These are phyloP conservation scores for Helarctos malayanus DNA, from an alignment of 2,797 vertebrate species.

Conservation along the genomic window DNA sequence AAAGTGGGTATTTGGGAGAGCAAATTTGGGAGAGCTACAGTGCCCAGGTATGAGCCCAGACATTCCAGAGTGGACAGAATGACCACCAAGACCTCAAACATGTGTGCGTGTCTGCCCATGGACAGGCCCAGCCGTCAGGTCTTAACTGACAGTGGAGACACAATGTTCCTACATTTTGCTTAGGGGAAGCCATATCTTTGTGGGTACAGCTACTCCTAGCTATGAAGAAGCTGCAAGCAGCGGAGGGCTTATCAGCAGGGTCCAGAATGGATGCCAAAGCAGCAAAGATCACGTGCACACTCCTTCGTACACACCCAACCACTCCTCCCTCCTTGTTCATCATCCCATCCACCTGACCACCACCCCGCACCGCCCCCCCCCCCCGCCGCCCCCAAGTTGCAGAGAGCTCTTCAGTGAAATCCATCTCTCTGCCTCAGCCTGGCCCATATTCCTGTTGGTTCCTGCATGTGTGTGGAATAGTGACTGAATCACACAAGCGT, in stretches of 20 bases:
- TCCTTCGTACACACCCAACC: not conserved
- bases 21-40: not conserved
- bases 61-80: not conserved
- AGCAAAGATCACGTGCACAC: not conserved
- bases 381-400: not conserved
- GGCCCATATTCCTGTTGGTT: not conserved
- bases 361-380: not conserved
- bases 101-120: not conserved
- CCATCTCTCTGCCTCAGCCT: not conserved
- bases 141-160: slow-evolving; percentile 36
- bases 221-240: not conserved
- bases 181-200: not conserved
- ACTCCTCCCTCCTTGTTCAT: not conserved
- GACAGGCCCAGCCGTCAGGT: not conserved
- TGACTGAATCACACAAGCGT: not conserved
- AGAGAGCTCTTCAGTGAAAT: not conserved
- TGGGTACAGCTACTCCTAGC: not conserved
- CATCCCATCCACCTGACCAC: not conserved
- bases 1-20: not conserved
- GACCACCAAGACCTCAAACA: not conserved
- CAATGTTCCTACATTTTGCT: not conserved
- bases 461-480: not conserved
- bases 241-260: not conserved
- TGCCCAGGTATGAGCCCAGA: not conserved
- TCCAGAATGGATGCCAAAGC: not conserved